Conservation (phyloP, 1,140 invertebrate species). For the Charaxes varanes region DNA sequence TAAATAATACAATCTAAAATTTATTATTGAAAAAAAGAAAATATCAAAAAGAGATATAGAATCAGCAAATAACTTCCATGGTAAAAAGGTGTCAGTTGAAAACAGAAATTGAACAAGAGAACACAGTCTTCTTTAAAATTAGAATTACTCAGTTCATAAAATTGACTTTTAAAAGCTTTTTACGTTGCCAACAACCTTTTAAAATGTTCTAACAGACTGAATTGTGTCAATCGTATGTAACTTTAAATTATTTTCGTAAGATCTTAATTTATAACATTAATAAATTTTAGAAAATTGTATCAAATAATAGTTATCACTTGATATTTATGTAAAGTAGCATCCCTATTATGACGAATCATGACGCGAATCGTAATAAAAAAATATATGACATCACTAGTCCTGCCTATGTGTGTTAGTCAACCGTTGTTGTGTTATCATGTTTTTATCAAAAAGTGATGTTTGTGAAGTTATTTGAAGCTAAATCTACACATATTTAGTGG, state of each 20-base stretch:
- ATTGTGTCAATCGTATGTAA: no score
- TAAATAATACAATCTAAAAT: slow-evolving; percentile 24
- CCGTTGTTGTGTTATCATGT: slow-evolving; percentile 68
- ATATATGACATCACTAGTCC: slow-evolving; percentile 35
- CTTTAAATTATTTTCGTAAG: no score
- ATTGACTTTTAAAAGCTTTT: slow-evolving; percentile 3
- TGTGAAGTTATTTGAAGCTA: slow-evolving; percentile 51
- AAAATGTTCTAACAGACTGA: no score
- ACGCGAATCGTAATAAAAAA: slow-evolving; percentile 11
- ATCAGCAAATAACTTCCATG: slow-evolving; percentile 40
- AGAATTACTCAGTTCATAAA: no score
- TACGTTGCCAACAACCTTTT: no score
- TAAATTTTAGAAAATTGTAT: no score
- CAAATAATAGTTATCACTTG: neutral
- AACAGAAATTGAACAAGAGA: slow-evolving; percentile 2
- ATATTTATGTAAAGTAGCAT: slow-evolving; percentile 7
- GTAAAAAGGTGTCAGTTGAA: neutral
- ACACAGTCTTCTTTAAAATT: slow-evolving; percentile 6
- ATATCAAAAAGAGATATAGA: slow-evolving; percentile 18
- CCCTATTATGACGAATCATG: slow-evolving; percentile 19
- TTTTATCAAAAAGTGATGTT: slow-evolving; percentile 72
- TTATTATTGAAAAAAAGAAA: slow-evolving; percentile 23
- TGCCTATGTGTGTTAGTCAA: slow-evolving; percentile 38
- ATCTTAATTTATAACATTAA: no score
- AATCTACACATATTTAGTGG: slow-evolving; percentile 56